Evolutionary conservation across 2,888 invertebrate genomes (phyloP).

Genomic region (Stenotaenia linearis): DNA sequence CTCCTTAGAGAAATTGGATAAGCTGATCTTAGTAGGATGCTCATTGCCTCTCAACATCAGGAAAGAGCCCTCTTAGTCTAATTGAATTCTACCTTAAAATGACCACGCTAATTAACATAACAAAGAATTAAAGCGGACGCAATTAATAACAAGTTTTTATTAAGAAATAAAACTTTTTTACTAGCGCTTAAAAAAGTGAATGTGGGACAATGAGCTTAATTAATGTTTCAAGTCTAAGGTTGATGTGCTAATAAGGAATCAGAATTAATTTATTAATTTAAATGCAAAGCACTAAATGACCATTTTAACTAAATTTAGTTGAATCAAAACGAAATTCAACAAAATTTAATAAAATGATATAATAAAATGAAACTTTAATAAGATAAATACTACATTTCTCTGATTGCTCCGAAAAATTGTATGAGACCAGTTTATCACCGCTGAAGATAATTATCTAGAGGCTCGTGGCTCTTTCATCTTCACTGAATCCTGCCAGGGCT

Average conservation of each 20-base stretch:
- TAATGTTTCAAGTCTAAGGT: background rate
- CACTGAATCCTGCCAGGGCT: too few species aligned
- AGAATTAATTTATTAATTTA: too few species aligned
- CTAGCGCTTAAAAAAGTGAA: background rate
- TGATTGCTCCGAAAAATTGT: too few species aligned
- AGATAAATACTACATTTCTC: too few species aligned
- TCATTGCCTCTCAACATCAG: background rate
- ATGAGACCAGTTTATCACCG: too few species aligned
- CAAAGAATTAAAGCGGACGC: background rate
- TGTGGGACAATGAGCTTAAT: background rate
- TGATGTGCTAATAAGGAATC: background rate
- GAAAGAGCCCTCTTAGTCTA: background rate
- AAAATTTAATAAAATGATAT: too few species aligned
- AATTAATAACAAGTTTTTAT: background rate
- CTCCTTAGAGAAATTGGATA: background rate
- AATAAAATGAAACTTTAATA: too few species aligned
- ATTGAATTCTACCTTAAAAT: background rate
- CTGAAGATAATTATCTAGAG: too few species aligned
- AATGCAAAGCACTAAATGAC: too few species aligned
- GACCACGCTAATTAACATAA: background rate
- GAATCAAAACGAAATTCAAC: too few species aligned
- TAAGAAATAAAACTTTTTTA: background rate
- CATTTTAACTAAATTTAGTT: too few species aligned
- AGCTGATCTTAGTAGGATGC: background rate
- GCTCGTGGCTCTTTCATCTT: too few species aligned